Conservation (phyloP, 2,113 vertebrate genomes). For the Notothenia coriiceps region DNA sequence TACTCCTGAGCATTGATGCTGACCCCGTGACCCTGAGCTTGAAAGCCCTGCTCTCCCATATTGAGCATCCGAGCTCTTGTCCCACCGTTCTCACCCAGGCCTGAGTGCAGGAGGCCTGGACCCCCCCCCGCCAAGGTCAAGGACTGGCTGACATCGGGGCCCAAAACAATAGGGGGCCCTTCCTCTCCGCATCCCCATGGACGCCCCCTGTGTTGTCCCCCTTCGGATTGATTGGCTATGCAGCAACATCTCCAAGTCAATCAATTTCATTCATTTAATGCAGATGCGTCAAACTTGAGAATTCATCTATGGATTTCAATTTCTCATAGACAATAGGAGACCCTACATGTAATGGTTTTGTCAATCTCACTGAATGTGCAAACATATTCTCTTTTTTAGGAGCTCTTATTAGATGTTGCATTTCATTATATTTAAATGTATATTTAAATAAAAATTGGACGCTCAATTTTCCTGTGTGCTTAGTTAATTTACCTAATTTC, state of each 20-base stretch:
- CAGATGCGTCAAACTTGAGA: constrained; percentile 61
- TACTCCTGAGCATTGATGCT: constrained; percentile 81
- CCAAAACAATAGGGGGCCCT: constrained; percentile 78
- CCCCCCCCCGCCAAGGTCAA: constrained; percentile 80
- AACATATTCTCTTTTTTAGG: constrained; percentile 22
- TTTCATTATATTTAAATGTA: constrained; percentile 54
- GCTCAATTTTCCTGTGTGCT: constrained; percentile 18
- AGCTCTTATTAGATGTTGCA: constrained; percentile 36
- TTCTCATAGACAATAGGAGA: constrained; percentile 35
- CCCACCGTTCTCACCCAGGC: constrained; percentile 58
- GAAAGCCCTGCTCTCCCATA: constrained; percentile 75
- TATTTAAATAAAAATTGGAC: constrained; percentile 47
- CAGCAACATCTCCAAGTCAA: constrained; percentile 78
- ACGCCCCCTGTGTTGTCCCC: constrained; percentile 59
- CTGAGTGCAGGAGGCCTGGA: constrained; percentile 46
- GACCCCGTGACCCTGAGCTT: constrained; percentile 79
- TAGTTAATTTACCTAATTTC: constrained; percentile 44
- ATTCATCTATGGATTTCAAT: constrained; percentile 49
- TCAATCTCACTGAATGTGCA: constrained; percentile 54
- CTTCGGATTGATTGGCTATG: constrained; percentile 80
- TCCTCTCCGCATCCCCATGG: constrained; percentile 63
- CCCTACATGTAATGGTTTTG: constrained; percentile 44
- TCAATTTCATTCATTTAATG: constrained; percentile 80
- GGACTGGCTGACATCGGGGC: constrained; percentile 72
- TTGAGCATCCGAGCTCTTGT: constrained; percentile 68